Conservation (phyloP, 2,113 vertebrate species). For the human region GRCh38 chr15:93861001-93861500, state of each 20-base stretch:
- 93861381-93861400: not conserved
- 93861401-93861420: not conserved
- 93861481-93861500: not conserved
- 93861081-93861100: constrained; percentile 42
- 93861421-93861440: not conserved
- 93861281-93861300: not conserved
- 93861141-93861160: not conserved
- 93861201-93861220: not conserved
- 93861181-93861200: not conserved
- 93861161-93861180: not conserved
- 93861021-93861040: not conserved
- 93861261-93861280: not conserved
- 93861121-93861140: not conserved
- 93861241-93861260: not conserved
- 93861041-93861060: not conserved
- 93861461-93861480: not conserved
- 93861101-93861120: not conserved
- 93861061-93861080: not conserved
- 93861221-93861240: too few relatives aligned
- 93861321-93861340: not conserved
- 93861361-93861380: not conserved
- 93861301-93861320: not conserved
- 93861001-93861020: not conserved
- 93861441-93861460: not conserved
- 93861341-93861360: not conserved